Conservation (phyloP, 2,113 vertebrate species). For the Phyllostomus hastatus region DNA sequence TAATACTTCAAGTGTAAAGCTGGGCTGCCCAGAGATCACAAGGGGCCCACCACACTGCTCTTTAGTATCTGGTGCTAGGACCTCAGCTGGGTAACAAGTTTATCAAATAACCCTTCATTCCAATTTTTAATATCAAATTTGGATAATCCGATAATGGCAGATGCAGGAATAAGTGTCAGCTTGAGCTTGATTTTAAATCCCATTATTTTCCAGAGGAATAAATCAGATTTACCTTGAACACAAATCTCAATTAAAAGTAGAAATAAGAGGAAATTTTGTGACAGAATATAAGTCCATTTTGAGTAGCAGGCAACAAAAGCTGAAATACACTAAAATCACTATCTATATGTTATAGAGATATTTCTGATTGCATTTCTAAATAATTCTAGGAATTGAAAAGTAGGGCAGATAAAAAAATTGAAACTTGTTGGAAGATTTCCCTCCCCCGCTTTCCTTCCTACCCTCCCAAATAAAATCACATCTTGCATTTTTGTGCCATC, state of each 20-base stretch:
- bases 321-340: slow-evolving; percentile 2
- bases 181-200: slow-evolving; percentile 16
- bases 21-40: background rate
- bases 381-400: slow-evolving; percentile 6
- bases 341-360: background rate
- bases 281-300: slow-evolving; percentile 37
- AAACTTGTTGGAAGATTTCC: background rate
- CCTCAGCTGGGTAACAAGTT: background rate
- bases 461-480: background rate
- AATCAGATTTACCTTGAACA: slow-evolving; percentile 9
- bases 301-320: background rate
- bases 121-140: background rate
- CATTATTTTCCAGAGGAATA: background rate
- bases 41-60: background rate
- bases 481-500: background rate
- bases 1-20: background rate
- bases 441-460: background rate
- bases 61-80: background rate
- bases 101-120: background rate
- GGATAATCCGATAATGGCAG: background rate
- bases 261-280: slow-evolving; percentile 32
- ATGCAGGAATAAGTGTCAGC: background rate
- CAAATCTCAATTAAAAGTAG: slow-evolving; percentile 23
- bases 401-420: background rate
- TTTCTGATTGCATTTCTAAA: slow-evolving; percentile 36